Base-by-base conservation (phyloP, 2,797 vertebrate genomes). In the Myotis findleyi region DNA sequence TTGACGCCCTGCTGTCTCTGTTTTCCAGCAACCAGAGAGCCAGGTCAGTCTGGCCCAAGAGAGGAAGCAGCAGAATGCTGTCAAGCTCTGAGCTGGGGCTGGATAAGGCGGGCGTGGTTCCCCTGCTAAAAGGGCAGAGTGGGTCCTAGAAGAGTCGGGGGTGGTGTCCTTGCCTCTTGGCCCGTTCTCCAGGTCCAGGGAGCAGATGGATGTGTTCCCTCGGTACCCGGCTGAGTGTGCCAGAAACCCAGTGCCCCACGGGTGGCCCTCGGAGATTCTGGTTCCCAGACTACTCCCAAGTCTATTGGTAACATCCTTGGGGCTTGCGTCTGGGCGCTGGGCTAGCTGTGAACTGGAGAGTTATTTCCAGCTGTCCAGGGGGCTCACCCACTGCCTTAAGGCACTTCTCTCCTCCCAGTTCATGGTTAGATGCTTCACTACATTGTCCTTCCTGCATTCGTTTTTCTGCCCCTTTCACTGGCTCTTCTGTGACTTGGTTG, bases 41-140 rank as follows among this genome's bases (percentile, higher is more conserved):
- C 20, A 5, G 86, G 36, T 11, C 3, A 23, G 25, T 38, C 17
- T 62, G 91, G n/a, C 33, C 71, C 77, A 53, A 55, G 47, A 73
- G 69, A 77, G 20, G 36, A 36, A 86, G 55, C 33, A 44, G 71
- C 64, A 1, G 23, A 49, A 3, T 21, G 17, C 55, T 36, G 41
- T 57, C 33, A 47, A 38, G 17, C 27, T 76, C 72, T 7, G n/a
- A 55, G 13, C 49, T 9, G 7, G 51, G 36, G 38, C 17, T 16
- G 72, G 55, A 30, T n/a, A 82, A 73, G 53, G 62, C 8, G 3
- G 71, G 51, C 12, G 0, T 27, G 21, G 0, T 89, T 59, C 21
- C 81, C 38, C 69, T 5, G 47, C 17, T 6, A 57, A 59, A 14
- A 0, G 0, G 25, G 17, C 21, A 25, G 23, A 1, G 0, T 12